phyloP scores from a whole-genome alignment of 1,140 invertebrate species.

The Leptinotarsa lineolata region DNA sequence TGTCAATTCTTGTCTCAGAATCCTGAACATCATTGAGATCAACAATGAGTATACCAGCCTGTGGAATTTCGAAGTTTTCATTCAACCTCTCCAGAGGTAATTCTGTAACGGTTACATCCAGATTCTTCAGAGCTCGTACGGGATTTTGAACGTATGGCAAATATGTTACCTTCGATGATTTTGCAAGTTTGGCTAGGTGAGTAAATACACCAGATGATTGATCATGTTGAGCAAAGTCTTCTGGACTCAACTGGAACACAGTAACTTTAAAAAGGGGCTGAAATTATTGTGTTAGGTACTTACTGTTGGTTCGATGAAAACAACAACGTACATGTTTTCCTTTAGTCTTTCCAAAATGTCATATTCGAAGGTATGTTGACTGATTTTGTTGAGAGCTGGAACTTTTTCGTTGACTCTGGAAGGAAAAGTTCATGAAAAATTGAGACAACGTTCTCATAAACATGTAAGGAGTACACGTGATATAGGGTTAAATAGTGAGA shows the following conservation, averaged over 20 bases:
- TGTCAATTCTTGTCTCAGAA: slow-evolving; percentile 49
- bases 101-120: slow-evolving; percentile 36
- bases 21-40: slow-evolving; percentile 56
- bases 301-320: slow-evolving; percentile 54
- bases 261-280: background rate
- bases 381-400: slow-evolving; percentile 49
- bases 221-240: slow-evolving; percentile 53
- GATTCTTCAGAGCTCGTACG: slow-evolving; percentile 44
- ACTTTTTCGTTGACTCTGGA: slow-evolving; percentile 43
- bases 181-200: slow-evolving; percentile 40
- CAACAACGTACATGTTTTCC: slow-evolving; percentile 43
- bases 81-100: slow-evolving; percentile 42
- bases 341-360: slow-evolving; percentile 45
- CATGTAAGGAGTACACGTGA: too few relatives aligned
- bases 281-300: slow-evolving; percentile 31
- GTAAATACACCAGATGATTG: slow-evolving; percentile 39
- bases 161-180: slow-evolving; percentile 46
- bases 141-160: slow-evolving; percentile 52
- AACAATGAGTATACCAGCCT: slow-evolving; percentile 52
- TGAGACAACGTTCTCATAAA: too few relatives aligned
- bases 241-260: slow-evolving; percentile 51
- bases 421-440: slow-evolving; percentile 2
- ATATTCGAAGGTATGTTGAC: slow-evolving; percentile 50
- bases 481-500: too few relatives aligned
- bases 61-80: slow-evolving; percentile 42